Evolutionary conservation across 2,797 vertebrate species (phyloP), one percentile per base, ranked within the genome.

Genomic region (Chaunax sp.): DNA sequence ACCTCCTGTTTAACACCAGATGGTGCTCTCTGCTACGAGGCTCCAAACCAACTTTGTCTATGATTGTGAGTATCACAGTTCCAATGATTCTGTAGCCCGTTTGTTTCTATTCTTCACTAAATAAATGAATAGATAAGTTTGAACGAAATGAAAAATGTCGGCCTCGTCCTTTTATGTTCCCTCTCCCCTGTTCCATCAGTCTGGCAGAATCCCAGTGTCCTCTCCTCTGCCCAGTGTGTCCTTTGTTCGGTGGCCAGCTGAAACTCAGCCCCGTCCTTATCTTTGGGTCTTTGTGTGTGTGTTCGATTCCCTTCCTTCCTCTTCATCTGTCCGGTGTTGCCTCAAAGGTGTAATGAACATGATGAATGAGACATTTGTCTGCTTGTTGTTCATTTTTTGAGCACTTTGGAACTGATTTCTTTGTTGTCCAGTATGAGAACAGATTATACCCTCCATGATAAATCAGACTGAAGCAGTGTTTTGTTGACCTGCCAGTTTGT

Each of bases 21-120:
- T 80, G 89, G 83, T 53, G 87, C 75, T 80, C 64, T 83, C 87
- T 74, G 70, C 56, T 55, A 5, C 35, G 6, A 57, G 38, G 52
- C 54, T 35, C 26, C 20, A 28, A 52, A 58, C 18, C 46, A 62
- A 7, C 35, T 33, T 9, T 7, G 35, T 25, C 18, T 43, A n/a
- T 45, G 6, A 28, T 7, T 1, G 28, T 40, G 6, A 61, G 20
- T 4, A 2, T 5, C 22, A 15, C 14, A 30, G 15, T 30, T 30
- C 15, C 19, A 44, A 20, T 14, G 14, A 25, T 6, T 64, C 2
- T 26, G 11, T 61, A 9, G 18, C 14, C 6, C 2, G 25, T 30
- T 26, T 49, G 3, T 63, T 63, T 43, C n/a, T n/a, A n/a, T n/a
- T n/a, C n/a, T n/a, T n/a, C n/a, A n/a, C n/a, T n/a, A n/a, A n/a